phyloP scores from a whole-genome alignment of 2,888 invertebrate species.

The Hecatera dysodea region DNA sequence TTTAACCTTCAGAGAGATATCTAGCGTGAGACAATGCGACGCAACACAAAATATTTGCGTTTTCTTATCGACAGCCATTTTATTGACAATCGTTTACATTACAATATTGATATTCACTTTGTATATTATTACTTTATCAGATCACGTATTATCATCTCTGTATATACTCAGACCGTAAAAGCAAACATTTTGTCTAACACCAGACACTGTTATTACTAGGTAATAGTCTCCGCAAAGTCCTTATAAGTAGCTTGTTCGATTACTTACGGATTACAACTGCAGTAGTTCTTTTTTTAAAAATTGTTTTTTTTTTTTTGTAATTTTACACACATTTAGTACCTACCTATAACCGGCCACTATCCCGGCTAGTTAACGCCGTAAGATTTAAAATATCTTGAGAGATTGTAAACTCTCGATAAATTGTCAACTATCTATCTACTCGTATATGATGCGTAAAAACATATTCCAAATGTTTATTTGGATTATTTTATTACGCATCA shows the following conservation, averaged over 20 bases:
- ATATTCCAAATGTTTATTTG: too few relatives aligned
- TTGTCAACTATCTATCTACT: too few relatives aligned
- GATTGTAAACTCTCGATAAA: too few relatives aligned
- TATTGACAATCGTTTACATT: constrained; percentile 48
- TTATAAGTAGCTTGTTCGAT: constrained; percentile 36
- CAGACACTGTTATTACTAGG: constrained; percentile 41
- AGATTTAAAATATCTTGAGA: too few relatives aligned
- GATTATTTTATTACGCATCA: too few relatives aligned
- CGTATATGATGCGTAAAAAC: too few relatives aligned
- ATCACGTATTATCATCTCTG: constrained; percentile 43
- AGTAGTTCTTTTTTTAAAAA: constrained; percentile 58
- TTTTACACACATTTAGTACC: constrained; percentile 55
- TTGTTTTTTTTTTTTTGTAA: constrained; percentile 48
- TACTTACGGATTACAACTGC: constrained; percentile 37
- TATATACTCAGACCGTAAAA: constrained; percentile 57
- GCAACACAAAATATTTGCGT: constrained; percentile 22
- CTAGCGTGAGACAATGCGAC: not conserved
- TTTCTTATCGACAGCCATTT: constrained; percentile 47
- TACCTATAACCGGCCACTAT: constrained; percentile 45
- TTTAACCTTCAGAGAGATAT: not conserved
- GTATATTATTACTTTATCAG: constrained; percentile 52
- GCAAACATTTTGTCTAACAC: constrained; percentile 64
- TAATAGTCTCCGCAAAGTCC: constrained; percentile 17
- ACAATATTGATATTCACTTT: constrained; percentile 35
- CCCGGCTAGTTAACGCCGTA: too few relatives aligned